phyloP scores from a whole-genome alignment of 2,113 vertebrate species.

The Hassar affinis region DNA sequence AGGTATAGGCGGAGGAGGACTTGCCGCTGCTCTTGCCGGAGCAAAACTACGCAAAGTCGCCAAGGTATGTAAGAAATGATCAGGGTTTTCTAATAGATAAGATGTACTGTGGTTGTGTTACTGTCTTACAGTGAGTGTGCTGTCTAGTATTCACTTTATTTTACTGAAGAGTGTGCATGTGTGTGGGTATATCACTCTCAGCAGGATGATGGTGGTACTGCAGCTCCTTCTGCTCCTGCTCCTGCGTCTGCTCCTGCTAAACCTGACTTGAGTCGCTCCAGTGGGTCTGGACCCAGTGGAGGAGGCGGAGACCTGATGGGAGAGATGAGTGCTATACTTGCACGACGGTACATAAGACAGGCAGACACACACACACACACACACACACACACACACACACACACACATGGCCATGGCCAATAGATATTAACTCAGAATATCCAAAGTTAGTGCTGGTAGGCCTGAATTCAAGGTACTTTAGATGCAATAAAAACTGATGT shows the following conservation, averaged over 20 bases:
- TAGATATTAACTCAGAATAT: too few species aligned
- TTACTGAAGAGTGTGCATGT: conserved; percentile 21
- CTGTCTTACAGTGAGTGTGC: neutral
- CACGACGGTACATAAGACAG: conserved; percentile 77
- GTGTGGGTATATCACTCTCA: conserved; percentile 52
- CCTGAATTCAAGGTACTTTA: too few species aligned
- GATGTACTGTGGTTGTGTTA: neutral
- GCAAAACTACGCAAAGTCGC: conserved; percentile 85
- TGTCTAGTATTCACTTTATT: neutral
- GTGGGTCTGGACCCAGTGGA: conserved; percentile 65
- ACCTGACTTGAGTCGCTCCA: conserved; percentile 71
- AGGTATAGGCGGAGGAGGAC: conserved; percentile 62
- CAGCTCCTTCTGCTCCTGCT: conserved; percentile 52
- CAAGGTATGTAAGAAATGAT: conserved; percentile 68
- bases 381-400: too few species aligned
- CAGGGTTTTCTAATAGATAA: neutral
- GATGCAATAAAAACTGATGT: too few species aligned
- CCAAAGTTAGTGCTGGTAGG: too few species aligned
- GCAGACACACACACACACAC: too few species aligned
- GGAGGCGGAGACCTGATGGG: conserved; percentile 83
- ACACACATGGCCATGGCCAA: too few species aligned
- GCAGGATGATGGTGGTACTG: conserved; percentile 74
- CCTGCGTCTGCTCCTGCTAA: conserved; percentile 59
- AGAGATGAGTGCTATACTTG: conserved; percentile 90
- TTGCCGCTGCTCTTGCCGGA: conserved; percentile 81